Evolutionary conservation across 2,888 invertebrate genomes (phyloP), one percentile per base, ranked within the genome.

Genomic region (Timema podura): DNA sequence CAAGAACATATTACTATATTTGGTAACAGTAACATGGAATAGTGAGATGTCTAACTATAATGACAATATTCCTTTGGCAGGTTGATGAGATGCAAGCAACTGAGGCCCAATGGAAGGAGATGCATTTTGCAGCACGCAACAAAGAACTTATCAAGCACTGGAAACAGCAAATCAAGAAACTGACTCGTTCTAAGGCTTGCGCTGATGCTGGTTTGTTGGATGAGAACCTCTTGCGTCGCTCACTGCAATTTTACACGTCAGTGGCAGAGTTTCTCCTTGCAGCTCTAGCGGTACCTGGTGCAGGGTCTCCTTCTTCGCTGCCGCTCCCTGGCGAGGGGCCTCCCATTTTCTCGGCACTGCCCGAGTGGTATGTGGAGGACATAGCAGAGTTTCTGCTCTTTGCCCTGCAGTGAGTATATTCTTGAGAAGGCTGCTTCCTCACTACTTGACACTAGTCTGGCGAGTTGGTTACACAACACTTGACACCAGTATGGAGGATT

Each of bases 341-440:
- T 15, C 85, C 87, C 76, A 86, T 90, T 76, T 98, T 97, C 85
- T 89, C 91, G 68, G 94, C 96, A 76, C 86, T 95, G 79, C 98
- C 98, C 57, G 98, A 98, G 84, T 98, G 96, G 92, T 95, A 96
- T 81, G 89, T 98, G 76, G 98, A 98, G 82, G 98, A 98, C 80
- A 91, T 98, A 76, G 96, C 98, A 11, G 98, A 98, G 82, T 95
- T 98, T 82, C 86, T 98, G 78, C 87, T 96, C 48, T 96, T 97
- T 80, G 89, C 93, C 5, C 87, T 97, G 78, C 95, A 95, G 94
- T 95, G 83, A 91, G 93, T 89, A 72, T 65, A 71, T 70, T 44
- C 51, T 70, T 30, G 30, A 30, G 30, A 30, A 30, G 30, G 30
- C 30, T 30, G 30, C 30, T 5, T 71, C 51, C 16, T 72, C 51